Evolutionary conservation across 1,140 invertebrate species (phyloP), one percentile per base, ranked within the genome.

Genomic region (Cotesia glomerata): DNA sequence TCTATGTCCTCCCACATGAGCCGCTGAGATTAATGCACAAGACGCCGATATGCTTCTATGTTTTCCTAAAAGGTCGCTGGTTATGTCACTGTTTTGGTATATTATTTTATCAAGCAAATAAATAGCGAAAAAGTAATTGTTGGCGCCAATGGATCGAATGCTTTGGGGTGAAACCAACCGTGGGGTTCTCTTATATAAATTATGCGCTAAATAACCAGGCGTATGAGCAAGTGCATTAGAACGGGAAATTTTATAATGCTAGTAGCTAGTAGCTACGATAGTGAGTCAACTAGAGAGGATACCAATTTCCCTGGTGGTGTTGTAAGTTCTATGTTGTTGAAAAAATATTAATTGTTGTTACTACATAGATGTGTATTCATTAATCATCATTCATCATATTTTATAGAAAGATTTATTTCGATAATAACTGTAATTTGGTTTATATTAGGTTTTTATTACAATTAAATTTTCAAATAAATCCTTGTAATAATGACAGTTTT

Each of bases 131-230:
- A 75, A 73, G 71, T 9, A 76, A 45, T 45, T 45, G 68, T 72
- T 75, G 79, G 73, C 81, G 83, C 80, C 79, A 82, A 80, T 83
- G 83, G 63, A 83, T 85, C 80, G 81, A 84, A 82, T 79, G 83
- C 85, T 86, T 86, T 84, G 81, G 81, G 84, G 81, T 86, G 86
- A 85, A 87, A 85, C 86, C 82, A 85, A 87, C 81, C 85, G 85
- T 87, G 81, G 81, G 77, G 78, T 77, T 74, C 80, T 84, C 82
- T 86, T 85, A 86, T 86, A 86, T 85, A 85, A 86, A 86, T 86
- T 85, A 80, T 82, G 80, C 81, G 82, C 79, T 86, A 85, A 86
- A 85, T 85, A 82, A 77, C 77, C 74, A 76, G 75, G 75, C 75
- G 74, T 69, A 75, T 71, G 68, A 45, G 26, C 45, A 13, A 18